phyloP scores from a whole-genome alignment of 2,888 invertebrate genomes.

The Encarsia formosa region DNA sequence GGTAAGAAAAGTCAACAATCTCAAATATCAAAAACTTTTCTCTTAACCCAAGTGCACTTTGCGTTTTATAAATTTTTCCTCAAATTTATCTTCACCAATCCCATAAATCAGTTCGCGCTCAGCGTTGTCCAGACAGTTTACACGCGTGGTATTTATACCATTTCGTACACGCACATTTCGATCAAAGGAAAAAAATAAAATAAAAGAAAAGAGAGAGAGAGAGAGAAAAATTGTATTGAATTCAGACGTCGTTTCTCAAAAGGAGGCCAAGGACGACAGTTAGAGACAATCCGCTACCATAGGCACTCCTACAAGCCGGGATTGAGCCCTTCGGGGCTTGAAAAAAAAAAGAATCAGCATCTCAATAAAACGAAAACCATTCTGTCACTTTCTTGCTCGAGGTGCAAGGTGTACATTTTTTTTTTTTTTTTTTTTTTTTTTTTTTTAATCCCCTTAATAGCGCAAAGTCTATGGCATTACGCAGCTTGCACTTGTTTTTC shows the following conservation, averaged over 20 bases:
- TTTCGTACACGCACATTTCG: too few species aligned
- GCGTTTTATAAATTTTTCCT: too few species aligned
- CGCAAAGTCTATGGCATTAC: too few species aligned
- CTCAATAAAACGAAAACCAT: slow-evolving; percentile 5
- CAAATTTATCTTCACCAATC: too few species aligned
- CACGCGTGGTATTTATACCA: background rate
- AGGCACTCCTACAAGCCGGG: slow-evolving; percentile 3
- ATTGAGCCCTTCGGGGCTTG: slow-evolving; percentile 10
- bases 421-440: too few species aligned
- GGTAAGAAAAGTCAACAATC: too few species aligned
- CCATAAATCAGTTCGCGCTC: background rate
- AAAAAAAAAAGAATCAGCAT: background rate
- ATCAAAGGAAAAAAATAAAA: too few species aligned
- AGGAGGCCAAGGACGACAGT: slow-evolving; percentile 13
- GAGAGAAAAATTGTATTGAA: slow-evolving; percentile 8
- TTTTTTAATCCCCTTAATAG: too few species aligned
- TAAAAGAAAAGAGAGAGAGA: too few species aligned
- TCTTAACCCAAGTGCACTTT: too few species aligned
- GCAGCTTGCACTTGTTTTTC: too few species aligned
- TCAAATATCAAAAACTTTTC: too few species aligned
- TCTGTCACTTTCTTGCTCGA: background rate
- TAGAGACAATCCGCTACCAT: slow-evolving; percentile 2
- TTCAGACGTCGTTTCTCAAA: slow-evolving; percentile 2
- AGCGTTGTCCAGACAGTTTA: background rate
- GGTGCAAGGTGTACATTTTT: background rate